Conservation (phyloP, 2,113 vertebrate genomes). For the Mystacornis crossleyi region DNA sequence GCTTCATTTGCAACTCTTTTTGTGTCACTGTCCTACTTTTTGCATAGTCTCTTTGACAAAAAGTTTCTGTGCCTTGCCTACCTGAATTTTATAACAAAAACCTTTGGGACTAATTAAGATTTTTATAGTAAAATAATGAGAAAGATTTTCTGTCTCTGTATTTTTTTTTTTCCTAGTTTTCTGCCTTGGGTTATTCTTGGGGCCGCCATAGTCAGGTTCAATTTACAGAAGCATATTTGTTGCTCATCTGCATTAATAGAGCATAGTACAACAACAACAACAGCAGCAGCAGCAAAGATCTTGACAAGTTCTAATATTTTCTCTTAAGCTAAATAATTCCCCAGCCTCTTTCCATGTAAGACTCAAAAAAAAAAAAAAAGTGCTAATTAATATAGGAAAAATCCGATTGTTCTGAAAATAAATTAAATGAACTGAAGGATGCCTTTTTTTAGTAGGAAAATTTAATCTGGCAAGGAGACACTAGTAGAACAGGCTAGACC, state of each 20-base stretch:
- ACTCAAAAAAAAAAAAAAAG: slow-evolving; percentile 16
- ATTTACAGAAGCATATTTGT: slow-evolving; percentile 68
- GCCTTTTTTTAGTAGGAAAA: not conserved
- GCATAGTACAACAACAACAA: slow-evolving; percentile 9
- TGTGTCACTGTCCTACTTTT: slow-evolving; percentile 62
- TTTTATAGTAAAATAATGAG: slow-evolving; percentile 75
- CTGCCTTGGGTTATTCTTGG: slow-evolving; percentile 69
- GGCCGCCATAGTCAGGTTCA: slow-evolving; percentile 53
- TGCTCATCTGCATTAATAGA: slow-evolving; percentile 65
- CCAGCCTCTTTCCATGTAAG: slow-evolving; percentile 3
- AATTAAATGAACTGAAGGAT: not conserved
- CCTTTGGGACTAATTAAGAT: slow-evolving; percentile 82
- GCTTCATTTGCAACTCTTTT: slow-evolving; percentile 57
- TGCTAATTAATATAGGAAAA: slow-evolving; percentile 51
- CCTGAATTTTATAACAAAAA: slow-evolving; percentile 68
- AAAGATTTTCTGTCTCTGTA: slow-evolving; percentile 51
- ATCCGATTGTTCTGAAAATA: not conserved
- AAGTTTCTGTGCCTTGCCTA: slow-evolving; percentile 61
- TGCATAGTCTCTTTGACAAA: slow-evolving; percentile 60
- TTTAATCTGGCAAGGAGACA: not conserved
- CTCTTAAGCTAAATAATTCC: slow-evolving; percentile 63
- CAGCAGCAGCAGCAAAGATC: slow-evolving; percentile 34
- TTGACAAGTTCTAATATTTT: slow-evolving; percentile 65
- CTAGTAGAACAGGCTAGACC: not conserved
- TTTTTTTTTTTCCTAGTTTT: slow-evolving; percentile 4